Conservation (phyloP, 1,140 invertebrate genomes). For the Ceratosolen fusciceps region DNA sequence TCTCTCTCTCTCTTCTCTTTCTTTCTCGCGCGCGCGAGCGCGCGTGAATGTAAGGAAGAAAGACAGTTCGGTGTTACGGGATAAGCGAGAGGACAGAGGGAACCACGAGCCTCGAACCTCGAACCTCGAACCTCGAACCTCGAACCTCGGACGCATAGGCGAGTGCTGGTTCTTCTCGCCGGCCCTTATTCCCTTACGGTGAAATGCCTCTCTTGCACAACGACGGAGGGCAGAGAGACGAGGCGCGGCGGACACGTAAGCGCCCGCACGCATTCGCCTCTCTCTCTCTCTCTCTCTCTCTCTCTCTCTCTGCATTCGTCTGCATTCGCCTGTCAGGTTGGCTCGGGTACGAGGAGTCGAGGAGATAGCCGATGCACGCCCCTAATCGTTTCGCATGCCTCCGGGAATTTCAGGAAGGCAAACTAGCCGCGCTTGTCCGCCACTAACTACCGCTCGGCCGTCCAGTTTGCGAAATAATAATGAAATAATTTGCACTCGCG, state of each 20-base stretch:
- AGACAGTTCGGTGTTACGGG: too few relatives aligned
- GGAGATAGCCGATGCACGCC: background rate
- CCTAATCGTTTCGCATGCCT: slow-evolving; percentile 37
- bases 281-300: background rate
- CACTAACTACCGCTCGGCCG: background rate
- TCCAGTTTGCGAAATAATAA: slow-evolving; percentile 6
- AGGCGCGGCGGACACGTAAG: too few relatives aligned
- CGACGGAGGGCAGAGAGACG: too few relatives aligned
- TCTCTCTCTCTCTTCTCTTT: too few relatives aligned
- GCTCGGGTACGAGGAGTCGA: too few relatives aligned
- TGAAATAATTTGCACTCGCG: background rate
- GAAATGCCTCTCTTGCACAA: background rate
- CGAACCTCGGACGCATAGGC: background rate
- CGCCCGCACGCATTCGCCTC: too few relatives aligned
- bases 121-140: too few relatives aligned
- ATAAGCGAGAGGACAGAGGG: too few relatives aligned
- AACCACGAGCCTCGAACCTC: too few relatives aligned
- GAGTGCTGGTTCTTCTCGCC: background rate
- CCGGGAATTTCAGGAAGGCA: slow-evolving; percentile 20
- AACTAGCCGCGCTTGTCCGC: background rate
- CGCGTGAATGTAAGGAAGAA: too few relatives aligned
- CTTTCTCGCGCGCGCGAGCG: background rate
- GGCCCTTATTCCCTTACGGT: background rate
- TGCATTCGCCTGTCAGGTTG: too few relatives aligned
- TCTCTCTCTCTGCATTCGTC: background rate